These are phyloP conservation scores for Clarias laeviceps DNA, from an alignment of 2,797 vertebrate genomes.

Conservation along the genomic window DNA sequence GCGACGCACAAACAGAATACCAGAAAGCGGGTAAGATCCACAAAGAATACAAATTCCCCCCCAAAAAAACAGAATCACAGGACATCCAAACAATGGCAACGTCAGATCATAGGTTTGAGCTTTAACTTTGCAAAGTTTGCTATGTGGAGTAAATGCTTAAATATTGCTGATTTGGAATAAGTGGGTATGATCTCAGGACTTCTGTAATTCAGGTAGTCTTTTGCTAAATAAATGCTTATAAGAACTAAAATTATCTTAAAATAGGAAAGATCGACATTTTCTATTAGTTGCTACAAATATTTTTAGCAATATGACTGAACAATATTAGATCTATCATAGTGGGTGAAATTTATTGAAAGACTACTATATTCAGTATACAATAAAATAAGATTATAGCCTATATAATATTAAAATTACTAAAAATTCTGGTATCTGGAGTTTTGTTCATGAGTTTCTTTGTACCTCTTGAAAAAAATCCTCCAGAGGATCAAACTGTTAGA, in stretches of 20 bases:
- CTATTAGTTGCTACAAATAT: background rate
- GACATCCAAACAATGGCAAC: too few relatives aligned
- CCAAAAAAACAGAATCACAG: too few relatives aligned
- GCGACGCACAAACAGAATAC: too few relatives aligned
- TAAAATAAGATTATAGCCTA: background rate
- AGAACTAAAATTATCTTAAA: background rate
- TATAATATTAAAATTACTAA: too few relatives aligned
- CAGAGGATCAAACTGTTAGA: constrained; percentile 13
- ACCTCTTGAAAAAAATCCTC: background rate
- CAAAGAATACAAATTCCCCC: too few relatives aligned
- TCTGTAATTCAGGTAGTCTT: background rate
- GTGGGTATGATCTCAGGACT: too few relatives aligned
- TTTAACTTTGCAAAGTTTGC: too few relatives aligned
- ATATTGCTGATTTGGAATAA: too few relatives aligned
- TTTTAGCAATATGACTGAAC: background rate
- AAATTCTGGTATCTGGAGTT: background rate
- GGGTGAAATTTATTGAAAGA: background rate
- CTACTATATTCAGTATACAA: background rate
- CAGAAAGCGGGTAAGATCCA: too few relatives aligned
- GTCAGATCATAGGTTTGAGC: too few relatives aligned
- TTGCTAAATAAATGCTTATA: background rate
- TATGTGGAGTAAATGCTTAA: too few relatives aligned
- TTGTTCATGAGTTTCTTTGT: constrained; percentile 5
- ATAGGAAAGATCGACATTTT: background rate
- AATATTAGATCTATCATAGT: background rate